These are phyloP conservation scores for Brachionichthys hirsutus DNA, from an alignment of 2,113 vertebrate species.

Conservation along the genomic window DNA sequence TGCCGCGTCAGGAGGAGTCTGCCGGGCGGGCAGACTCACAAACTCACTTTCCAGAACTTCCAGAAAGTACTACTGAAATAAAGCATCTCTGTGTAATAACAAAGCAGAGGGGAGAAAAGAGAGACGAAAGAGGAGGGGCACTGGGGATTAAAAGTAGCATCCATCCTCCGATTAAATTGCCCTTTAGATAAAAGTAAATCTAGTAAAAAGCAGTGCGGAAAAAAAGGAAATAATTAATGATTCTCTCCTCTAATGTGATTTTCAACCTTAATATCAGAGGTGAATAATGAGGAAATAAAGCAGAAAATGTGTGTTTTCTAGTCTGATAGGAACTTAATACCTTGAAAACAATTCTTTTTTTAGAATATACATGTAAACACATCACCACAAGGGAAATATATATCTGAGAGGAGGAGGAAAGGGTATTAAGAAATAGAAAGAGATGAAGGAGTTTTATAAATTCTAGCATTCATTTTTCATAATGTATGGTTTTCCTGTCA, in stretches of 20 bases:
- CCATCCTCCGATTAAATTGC: constrained; percentile 58
- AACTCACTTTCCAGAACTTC: constrained; percentile 54
- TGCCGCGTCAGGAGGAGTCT: constrained; percentile 59
- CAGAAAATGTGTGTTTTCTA: constrained; percentile 14
- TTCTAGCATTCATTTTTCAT: too few species aligned
- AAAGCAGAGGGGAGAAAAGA: constrained; percentile 9
- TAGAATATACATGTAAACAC: too few species aligned
- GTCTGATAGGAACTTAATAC: constrained; percentile 35
- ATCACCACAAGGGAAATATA: too few species aligned
- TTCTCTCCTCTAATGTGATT: constrained; percentile 49
- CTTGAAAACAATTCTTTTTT: constrained; percentile 33
- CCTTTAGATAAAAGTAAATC: constrained; percentile 68
- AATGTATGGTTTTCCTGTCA: too few species aligned
- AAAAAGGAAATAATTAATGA: constrained; percentile 35
- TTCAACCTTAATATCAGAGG: constrained; percentile 45
- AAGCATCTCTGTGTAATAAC: constrained; percentile 50
- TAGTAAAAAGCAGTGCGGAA: constrained; percentile 37
- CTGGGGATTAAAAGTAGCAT: constrained; percentile 52
- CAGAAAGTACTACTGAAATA: constrained; percentile 49
- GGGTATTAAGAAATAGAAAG: too few species aligned
- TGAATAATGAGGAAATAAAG: constrained; percentile 42
- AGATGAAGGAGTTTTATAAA: too few species aligned
- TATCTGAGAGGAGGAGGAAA: too few species aligned
- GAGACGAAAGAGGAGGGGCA: constrained; percentile 13
- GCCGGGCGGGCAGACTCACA: constrained; percentile 35